Conservation (phyloP, 2,888 invertebrate genomes). For the Pseudococcus longispinus region DNA sequence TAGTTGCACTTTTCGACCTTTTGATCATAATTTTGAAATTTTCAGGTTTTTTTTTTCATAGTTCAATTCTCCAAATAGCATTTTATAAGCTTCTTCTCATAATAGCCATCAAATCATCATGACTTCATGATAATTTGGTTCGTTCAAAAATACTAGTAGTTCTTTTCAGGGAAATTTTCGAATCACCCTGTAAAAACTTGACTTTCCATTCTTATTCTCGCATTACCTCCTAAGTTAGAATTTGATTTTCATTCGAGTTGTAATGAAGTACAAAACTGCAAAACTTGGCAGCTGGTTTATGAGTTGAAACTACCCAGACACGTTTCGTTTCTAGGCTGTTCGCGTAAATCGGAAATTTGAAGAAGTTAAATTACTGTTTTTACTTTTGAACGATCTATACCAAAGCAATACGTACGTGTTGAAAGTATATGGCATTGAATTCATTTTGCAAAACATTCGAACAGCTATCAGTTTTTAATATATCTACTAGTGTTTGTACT, state of each 20-base stretch:
- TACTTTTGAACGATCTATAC: not conserved
- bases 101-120: too few species aligned
- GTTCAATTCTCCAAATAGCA: too few species aligned
- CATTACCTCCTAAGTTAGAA: not conserved
- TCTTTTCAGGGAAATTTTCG: not conserved
- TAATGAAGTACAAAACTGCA: not conserved
- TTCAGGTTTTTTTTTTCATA: too few species aligned
- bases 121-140: too few species aligned
- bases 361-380: not conserved
- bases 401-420: not conserved
- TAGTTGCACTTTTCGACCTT: too few species aligned
- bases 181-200: not conserved
- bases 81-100: too few species aligned
- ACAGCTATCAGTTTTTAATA: not conserved
- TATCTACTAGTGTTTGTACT: not conserved
- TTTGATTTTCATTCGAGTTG: not conserved
- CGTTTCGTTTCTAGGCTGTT: not conserved
- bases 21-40: too few species aligned
- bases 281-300: constrained; percentile 6
- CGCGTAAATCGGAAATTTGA: not conserved
- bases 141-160: too few species aligned
- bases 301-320: not conserved
- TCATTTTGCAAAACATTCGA: not conserved
- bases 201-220: not conserved
- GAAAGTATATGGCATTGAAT: not conserved